These are phyloP conservation scores for Tenthredo notha DNA, from an alignment of 2,888 invertebrate species.

Conservation along the genomic window DNA sequence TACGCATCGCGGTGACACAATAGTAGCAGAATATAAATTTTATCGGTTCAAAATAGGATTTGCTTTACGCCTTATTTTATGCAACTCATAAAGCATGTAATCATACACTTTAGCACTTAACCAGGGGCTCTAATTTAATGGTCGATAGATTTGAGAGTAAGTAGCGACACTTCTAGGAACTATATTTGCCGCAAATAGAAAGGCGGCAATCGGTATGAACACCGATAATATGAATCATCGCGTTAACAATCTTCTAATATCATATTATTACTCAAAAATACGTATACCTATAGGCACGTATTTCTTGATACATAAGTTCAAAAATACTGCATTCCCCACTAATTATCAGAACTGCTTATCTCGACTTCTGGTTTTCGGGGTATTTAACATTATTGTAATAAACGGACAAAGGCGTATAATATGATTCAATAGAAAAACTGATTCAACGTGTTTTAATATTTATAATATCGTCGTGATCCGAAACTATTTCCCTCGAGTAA, in stretches of 20 bases:
- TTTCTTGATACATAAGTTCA: background rate
- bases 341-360: background rate
- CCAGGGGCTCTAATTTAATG: background rate
- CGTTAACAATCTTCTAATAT: background rate
- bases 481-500: background rate
- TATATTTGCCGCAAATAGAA: constrained; percentile 4
- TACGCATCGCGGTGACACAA: background rate
- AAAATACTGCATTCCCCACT: background rate
- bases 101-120: background rate
- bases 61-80: background rate
- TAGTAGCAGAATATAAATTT: background rate
- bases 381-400: background rate
- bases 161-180: background rate
- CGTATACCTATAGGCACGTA: background rate
- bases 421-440: background rate
- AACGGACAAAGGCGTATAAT: background rate
- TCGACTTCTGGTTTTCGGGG: background rate
- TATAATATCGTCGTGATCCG: background rate
- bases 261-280: background rate
- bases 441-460: background rate
- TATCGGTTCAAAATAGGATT: background rate
- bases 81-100: background rate
- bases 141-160: background rate
- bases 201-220: background rate
- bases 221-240: background rate